phyloP scores from a whole-genome alignment of 1,140 invertebrate species.

The Panagrolaimus sp. region DNA sequence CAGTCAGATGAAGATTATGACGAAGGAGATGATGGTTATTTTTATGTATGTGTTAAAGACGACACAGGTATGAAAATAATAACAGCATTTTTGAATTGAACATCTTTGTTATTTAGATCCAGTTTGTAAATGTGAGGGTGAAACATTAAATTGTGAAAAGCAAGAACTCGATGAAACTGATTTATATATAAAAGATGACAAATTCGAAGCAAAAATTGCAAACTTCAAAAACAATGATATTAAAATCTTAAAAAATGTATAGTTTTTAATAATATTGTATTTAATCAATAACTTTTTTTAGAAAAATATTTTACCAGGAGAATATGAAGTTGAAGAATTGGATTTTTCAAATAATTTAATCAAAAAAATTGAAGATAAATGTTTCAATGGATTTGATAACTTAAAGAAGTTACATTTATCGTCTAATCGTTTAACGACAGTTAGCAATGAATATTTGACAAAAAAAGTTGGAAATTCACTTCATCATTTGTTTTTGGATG shows the following conservation, averaged over 20 bases:
- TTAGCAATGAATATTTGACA: not conserved
- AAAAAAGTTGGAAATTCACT: not conserved
- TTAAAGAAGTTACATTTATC: not conserved
- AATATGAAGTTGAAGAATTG: not conserved
- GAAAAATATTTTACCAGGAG: not conserved
- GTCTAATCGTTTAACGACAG: not conserved
- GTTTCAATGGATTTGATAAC: not conserved
- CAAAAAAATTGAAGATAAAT: not conserved
- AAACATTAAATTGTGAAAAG: not conserved
- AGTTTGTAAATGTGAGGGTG: not conserved
- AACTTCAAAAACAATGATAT: not conserved
- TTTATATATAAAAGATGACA: not conserved
- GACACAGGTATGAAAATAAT: not conserved
- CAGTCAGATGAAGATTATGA: not conserved
- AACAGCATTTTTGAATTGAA: not conserved
- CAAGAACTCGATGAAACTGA: not conserved
- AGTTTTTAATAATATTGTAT: too few relatives aligned
- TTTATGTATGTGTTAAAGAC: not conserved
- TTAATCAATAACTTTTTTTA: not conserved
- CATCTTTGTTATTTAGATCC: not conserved
- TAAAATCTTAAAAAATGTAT: not conserved
- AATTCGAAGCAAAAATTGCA: not conserved
- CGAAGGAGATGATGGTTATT: not conserved
- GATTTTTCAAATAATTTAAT: constrained; percentile 4
- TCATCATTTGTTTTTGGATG: not conserved